These are phyloP conservation scores for Leptopilina myrica DNA, from an alignment of 2,888 invertebrate genomes.

Conservation along the genomic window DNA sequence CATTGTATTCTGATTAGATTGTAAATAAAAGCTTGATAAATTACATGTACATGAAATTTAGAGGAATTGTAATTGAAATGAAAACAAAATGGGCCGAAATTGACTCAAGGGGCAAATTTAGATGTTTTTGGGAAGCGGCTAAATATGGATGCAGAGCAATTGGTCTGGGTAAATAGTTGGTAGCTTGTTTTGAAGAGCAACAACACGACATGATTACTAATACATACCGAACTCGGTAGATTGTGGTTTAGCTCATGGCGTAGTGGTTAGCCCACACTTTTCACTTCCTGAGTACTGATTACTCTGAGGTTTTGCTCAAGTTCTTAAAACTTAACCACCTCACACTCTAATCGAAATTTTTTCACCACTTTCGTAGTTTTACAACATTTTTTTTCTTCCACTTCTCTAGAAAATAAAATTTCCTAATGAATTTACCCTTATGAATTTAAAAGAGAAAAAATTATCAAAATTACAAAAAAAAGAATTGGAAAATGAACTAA, in stretches of 20 bases:
- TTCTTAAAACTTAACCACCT: conserved; percentile 1
- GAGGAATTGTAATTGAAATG: no score
- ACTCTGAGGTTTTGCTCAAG: conserved; percentile 19
- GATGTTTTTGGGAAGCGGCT: not conserved
- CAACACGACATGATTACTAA: conserved; percentile 13
- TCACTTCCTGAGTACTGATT: conserved; percentile 2
- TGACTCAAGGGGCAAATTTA: no score
- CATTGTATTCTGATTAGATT: no score
- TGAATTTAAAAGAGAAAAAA: no score
- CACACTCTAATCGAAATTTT: not conserved
- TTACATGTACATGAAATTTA: no score
- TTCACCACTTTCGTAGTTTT: no score
- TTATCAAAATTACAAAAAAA: no score
- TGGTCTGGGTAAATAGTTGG: not conserved
- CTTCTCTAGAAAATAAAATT: not conserved
- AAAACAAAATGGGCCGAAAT: no score
- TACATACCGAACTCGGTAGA: not conserved
- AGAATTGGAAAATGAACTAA: no score
- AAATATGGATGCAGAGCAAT: conserved; percentile 1
- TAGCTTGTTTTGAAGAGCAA: not conserved
- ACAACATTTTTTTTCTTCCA: no score
- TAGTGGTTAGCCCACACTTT: conserved; percentile 22
- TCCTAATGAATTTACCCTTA: no score
- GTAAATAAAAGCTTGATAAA: no score
- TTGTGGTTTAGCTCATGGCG: conserved; percentile 24